A percentile compares a stretch with the other conserved stretches of the same genome.
Evolutionary conservation across 2,113 vertebrate genomes (phyloP).

Genomic region (Oreochromis tanganicae): DNA sequence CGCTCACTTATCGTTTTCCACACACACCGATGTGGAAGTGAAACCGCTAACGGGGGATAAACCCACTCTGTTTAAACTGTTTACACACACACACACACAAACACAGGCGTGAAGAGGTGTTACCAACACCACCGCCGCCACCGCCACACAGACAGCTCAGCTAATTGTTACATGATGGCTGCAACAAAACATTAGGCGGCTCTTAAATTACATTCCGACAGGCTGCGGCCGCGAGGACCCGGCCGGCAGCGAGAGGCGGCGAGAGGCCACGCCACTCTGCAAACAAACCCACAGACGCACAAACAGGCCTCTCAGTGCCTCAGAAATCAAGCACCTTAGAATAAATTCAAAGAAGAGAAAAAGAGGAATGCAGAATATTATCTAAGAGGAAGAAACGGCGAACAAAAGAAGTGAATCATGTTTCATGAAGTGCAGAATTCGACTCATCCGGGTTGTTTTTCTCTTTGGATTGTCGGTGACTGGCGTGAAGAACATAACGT

Average conservation of each 20-base stretch:
- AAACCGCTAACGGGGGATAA: background rate
- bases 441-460: background rate
- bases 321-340: background rate
- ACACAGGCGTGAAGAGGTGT: background rate
- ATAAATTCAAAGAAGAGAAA: background rate
- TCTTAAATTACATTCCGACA: constrained; percentile 67
- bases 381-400: background rate
- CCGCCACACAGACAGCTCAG: constrained; percentile 17
- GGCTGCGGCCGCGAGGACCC: constrained; percentile 4
- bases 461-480: background rate
- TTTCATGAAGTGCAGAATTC: background rate
- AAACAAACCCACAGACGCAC: background rate
- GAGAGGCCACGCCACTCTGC: background rate
- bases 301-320: background rate
- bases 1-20: background rate
- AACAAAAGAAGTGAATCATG: background rate
- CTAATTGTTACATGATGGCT: constrained; percentile 70
- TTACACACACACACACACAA: background rate
- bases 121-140: background rate
- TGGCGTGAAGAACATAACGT: background rate
- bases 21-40: background rate
- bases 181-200: constrained; percentile 58
- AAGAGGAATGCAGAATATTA: background rate
- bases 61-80: background rate
- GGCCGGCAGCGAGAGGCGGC: background rate